Conservation (phyloP, 2,797 vertebrate genomes). For the Kryptolebias ocellatus region DNA sequence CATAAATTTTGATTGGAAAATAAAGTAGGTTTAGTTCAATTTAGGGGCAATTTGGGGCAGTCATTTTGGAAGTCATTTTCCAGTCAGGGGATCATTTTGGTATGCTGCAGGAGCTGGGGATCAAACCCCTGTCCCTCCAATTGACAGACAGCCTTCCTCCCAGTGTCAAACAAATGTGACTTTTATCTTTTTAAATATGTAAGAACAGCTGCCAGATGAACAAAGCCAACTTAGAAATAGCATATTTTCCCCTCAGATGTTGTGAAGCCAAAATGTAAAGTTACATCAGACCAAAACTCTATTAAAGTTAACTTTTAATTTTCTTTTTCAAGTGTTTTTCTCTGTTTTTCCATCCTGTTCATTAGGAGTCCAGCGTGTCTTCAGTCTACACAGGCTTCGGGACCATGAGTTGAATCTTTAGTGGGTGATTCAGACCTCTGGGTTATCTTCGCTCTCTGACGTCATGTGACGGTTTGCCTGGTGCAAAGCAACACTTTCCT, state of each 20-base stretch:
- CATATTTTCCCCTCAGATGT: neutral
- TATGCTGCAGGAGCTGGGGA: too few species aligned
- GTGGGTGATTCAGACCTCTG: conserved; percentile 64
- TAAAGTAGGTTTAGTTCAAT: too few species aligned
- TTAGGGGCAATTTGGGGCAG: too few species aligned
- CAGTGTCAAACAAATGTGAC: too few species aligned
- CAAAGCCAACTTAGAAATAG: neutral
- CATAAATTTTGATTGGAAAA: too few species aligned
- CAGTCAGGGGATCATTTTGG: too few species aligned
- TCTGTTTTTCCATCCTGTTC: neutral
- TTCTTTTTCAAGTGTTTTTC: neutral
- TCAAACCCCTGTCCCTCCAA: too few species aligned
- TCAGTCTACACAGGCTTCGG: conserved; percentile 14
- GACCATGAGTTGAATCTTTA: conserved; percentile 48
- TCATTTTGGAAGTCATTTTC: too few species aligned
- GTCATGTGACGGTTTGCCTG: conserved; percentile 48
- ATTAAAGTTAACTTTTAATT: conserved; percentile 1
- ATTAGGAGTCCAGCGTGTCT: conserved; percentile 13
- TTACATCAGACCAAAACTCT: neutral
- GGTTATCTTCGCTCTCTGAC: conserved; percentile 52
- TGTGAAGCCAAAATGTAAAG: neutral
- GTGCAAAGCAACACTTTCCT: conserved; percentile 25
- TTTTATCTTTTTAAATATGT: neutral
- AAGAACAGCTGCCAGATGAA: neutral
- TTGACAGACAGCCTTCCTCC: too few species aligned